phyloP scores from a whole-genome alignment of 2,797 vertebrate species.

The Platyrinchus mystaceus region DNA sequence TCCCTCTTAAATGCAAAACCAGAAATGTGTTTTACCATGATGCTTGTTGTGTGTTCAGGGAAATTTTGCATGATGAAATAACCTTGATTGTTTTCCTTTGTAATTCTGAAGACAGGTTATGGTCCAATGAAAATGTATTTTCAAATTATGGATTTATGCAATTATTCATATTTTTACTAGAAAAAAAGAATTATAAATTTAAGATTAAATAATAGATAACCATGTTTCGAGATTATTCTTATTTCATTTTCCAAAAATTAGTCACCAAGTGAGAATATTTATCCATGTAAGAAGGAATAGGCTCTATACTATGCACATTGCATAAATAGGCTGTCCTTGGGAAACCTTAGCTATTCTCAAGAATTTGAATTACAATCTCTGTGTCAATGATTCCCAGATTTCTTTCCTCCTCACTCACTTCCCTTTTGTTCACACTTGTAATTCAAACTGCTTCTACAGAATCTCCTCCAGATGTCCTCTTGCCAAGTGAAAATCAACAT shows the following conservation, averaged over 20 bases:
- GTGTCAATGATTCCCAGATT: constrained; percentile 18
- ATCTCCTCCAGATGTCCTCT: constrained; percentile 14
- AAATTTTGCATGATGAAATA: neutral
- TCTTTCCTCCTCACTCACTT: neutral
- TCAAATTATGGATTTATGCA: neutral
- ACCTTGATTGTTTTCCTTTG: neutral
- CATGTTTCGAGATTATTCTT: neutral
- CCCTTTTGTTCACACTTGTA: constrained; percentile 49
- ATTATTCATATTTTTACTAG: neutral
- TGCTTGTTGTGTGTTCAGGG: neutral
- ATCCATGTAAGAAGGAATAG: neutral
- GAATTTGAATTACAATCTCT: neutral
- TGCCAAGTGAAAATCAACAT: constrained; percentile 18
- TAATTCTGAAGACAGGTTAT: neutral
- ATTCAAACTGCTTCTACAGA: constrained; percentile 25
- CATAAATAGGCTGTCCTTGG: neutral
- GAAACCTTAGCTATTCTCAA: neutral
- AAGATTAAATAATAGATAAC: neutral
- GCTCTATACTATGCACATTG: neutral
- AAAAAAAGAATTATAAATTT: neutral
- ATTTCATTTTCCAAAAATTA: neutral
- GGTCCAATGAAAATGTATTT: neutral
- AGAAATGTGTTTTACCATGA: neutral
- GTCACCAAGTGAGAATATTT: neutral
- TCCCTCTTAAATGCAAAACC: neutral